phyloP scores from a whole-genome alignment of 1,140 invertebrate species.

The Papilio helenus region DNA sequence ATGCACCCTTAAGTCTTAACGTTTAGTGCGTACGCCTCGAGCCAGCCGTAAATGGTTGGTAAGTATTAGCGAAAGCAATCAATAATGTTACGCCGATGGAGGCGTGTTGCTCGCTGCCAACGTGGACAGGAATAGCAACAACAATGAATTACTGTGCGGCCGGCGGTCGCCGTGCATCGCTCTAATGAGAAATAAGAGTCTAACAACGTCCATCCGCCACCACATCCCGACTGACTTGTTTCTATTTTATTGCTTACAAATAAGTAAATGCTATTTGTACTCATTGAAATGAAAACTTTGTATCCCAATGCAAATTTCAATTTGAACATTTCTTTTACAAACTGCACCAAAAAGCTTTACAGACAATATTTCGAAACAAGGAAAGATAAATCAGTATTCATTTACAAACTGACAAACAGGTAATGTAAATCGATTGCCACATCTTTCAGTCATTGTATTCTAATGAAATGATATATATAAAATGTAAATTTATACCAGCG shows the following conservation, averaged over 20 bases:
- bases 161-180: not conserved
- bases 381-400: conserved; percentile 8
- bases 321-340: too few species aligned
- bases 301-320: too few species aligned
- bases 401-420: conserved; percentile 15
- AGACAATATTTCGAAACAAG: not conserved
- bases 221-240: conserved; percentile 16
- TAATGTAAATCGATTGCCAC: conserved; percentile 22
- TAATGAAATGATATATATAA: conserved; percentile 21
- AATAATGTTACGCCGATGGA: conserved; percentile 32
- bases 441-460: conserved; percentile 30
- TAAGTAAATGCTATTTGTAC: not conserved
- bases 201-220: conserved; percentile 21
- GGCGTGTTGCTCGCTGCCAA: conserved; percentile 9
- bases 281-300: too few species aligned
- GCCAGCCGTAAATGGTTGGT: conserved; percentile 10
- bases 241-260: not conserved
- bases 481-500: conserved; percentile 28
- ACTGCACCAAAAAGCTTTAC: not conserved
- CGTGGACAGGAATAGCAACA: conserved; percentile 28
- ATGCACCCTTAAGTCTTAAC: not conserved
- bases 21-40: conserved; percentile 24
- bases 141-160: conserved; percentile 33
- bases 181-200: conserved; percentile 28
- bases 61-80: conserved; percentile 37